Percentiles rank a stretch among this genome's conserved stretches.
Evolutionary conservation across 2,888 invertebrate species (phyloP).

Genomic region (Drosophila atroscutellata): DNA sequence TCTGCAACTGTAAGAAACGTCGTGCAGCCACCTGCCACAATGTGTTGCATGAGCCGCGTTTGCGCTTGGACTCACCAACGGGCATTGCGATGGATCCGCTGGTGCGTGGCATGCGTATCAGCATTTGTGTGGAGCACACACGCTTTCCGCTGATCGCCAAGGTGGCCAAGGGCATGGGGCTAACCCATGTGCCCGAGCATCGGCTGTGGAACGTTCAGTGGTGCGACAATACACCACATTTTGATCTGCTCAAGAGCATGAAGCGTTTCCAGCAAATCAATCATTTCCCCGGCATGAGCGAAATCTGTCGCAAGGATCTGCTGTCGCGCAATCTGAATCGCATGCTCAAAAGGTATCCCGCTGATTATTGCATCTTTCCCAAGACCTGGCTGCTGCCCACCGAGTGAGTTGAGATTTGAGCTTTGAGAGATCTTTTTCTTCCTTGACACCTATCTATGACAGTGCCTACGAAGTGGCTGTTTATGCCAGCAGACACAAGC

Average conservation of each 20-base stretch:
- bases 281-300: constrained; percentile 96
- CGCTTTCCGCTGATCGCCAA: constrained; percentile 77
- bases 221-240: constrained; percentile 90
- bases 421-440: not conserved
- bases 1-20: not conserved
- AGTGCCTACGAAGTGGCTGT: constrained; percentile 89
- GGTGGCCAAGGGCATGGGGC: constrained; percentile 81
- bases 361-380: constrained; percentile 96
- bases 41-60: constrained; percentile 33
- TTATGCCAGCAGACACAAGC: constrained; percentile 86
- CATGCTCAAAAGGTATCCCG: constrained; percentile 94
- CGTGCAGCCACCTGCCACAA: constrained; percentile 47
- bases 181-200: constrained; percentile 88
- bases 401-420: constrained; percentile 88
- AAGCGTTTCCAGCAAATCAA: constrained; percentile 96
- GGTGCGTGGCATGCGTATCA: constrained; percentile 55
- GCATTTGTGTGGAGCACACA: constrained; percentile 81
- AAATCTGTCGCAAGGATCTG: constrained; percentile 95
- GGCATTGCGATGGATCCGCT: constrained; percentile 26
- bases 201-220: constrained; percentile 96
- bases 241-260: constrained; percentile 95
- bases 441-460: not conserved
- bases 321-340: constrained; percentile 95
- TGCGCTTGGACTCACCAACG: constrained; percentile 18
- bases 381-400: constrained; percentile 97